These are phyloP conservation scores for Lithophane semibrunnea DNA, from an alignment of 2,888 invertebrate species.

Conservation along the genomic window DNA sequence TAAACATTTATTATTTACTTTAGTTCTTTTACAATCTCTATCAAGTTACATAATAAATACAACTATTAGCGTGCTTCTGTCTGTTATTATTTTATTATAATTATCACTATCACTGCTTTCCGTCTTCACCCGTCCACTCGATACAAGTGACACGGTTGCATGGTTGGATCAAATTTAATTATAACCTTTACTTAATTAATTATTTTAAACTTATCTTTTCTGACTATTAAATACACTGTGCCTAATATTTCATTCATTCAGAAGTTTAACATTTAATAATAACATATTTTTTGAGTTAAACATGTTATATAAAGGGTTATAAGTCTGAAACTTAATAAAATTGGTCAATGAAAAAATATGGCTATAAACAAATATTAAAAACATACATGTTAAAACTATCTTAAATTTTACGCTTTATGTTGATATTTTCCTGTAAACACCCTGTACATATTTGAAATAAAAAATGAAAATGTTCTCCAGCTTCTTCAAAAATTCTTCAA, in stretches of 20 bases:
- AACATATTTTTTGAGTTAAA: neutral
- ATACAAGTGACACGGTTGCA: conserved; percentile 67
- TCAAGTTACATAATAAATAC: conserved; percentile 42
- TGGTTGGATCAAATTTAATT: conserved; percentile 58
- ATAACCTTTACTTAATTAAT: conserved; percentile 19
- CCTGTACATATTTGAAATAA: neutral
- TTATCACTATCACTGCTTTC: conserved; percentile 61
- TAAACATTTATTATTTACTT: conserved; percentile 13
- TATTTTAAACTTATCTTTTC: conserved; percentile 23
- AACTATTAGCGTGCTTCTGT: conserved; percentile 80
- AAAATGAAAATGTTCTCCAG: neutral
- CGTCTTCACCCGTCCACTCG: conserved; percentile 54
- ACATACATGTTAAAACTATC: neutral
- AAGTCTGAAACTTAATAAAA: neutral
- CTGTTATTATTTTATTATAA: conserved; percentile 75
- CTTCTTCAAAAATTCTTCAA: neutral
- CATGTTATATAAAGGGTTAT: neutral
- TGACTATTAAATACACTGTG: conserved; percentile 1
- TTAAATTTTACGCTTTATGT: neutral
- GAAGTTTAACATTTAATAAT: conserved; percentile 2
- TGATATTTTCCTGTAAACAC: neutral
- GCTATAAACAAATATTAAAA: neutral
- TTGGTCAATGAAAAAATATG: neutral
- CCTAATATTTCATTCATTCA: conserved; percentile 32
- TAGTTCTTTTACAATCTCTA: conserved; percentile 60